Evolutionary conservation across 2,797 vertebrate genomes (phyloP), one percentile per base, ranked within the genome.

Genomic region (Phataginus tetradactyla): DNA sequence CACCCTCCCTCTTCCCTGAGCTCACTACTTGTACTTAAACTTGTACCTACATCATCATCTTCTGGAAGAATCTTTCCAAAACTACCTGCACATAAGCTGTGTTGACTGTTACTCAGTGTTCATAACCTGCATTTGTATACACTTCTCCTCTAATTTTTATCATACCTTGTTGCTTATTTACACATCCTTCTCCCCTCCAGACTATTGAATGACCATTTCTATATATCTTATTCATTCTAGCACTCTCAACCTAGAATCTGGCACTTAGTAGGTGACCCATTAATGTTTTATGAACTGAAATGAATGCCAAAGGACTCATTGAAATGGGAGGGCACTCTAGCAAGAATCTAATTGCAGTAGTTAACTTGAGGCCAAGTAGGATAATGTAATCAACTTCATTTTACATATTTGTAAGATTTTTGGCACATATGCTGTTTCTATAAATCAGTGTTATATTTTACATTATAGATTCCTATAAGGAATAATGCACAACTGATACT

Each of bases 331-430:
- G 12, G 12, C 4, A 11, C 23, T 25, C 39, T 34, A 63, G 51
- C 4, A 86, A 93, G 29, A 93, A 45, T 18, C 59, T 57, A 49
- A 72, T 32, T 45, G 8, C 12, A 45, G 20, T 79, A 45, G 75
- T 57, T 91, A 96, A 86, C 39, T 64, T 37, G 53, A 90, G 29
- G 83, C 45, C 86, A 93, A n/a, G 37, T 63, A 69, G 94, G 42
- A 27, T 61, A 77, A 79, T 53, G 32, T 32, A 77, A 84, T 86
- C 78, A 84, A 63, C 15, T 71, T 55, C 10, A 18, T 42, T 86
- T 49, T 7, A 51, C 49, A 7, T 68, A 32, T 84, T 68, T 64
- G 8, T 83, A 68, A 87, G 68, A 68, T 20, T 69, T 79, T 18
- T 3, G 37, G 5, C 51, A 90, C 63, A n/a, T 87, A 86, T 59